A percentile compares a stretch with the other conserved stretches of the same genome.
Conservation (phyloP, 2,113 vertebrate species). For the Brevimyrus niger region DNA sequence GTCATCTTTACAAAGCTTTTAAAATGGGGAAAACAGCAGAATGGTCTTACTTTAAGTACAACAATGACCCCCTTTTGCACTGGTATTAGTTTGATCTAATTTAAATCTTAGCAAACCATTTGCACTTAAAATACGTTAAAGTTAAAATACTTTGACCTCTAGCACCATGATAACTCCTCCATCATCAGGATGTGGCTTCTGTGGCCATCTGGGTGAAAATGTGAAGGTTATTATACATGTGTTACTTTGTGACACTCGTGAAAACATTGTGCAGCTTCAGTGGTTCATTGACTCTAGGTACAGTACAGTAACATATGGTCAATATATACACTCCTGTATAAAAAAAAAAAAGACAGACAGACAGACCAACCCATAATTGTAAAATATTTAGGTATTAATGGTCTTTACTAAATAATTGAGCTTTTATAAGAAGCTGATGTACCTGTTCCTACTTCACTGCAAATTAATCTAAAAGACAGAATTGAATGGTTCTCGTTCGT, state of each 20-base stretch:
- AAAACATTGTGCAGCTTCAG: background rate
- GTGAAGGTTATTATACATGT: background rate
- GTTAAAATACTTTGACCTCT: background rate
- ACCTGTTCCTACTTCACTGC: too few relatives aligned
- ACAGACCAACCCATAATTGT: background rate
- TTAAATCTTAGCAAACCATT: background rate
- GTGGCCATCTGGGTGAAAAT: background rate
- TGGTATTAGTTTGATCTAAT: background rate
- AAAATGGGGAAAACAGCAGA: background rate
- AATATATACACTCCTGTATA: background rate
- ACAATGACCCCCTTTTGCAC: background rate
- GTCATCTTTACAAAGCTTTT: slow-evolving; percentile 22
- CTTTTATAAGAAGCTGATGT: too few relatives aligned
- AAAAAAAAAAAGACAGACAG: background rate
- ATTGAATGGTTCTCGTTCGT: background rate
- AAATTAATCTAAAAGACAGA: too few relatives aligned
- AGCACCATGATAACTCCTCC: background rate
- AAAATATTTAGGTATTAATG: background rate
- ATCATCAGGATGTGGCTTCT: background rate
- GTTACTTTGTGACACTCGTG: background rate
- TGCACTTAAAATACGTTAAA: too few relatives aligned
- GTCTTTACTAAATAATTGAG: too few relatives aligned
- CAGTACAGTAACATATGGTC: background rate
- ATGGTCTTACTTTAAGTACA: background rate
- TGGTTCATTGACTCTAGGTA: background rate